Evolutionary conservation across 2,113 vertebrate species (phyloP).

Genomic region (Tretioscincus oriximinensis): DNA sequence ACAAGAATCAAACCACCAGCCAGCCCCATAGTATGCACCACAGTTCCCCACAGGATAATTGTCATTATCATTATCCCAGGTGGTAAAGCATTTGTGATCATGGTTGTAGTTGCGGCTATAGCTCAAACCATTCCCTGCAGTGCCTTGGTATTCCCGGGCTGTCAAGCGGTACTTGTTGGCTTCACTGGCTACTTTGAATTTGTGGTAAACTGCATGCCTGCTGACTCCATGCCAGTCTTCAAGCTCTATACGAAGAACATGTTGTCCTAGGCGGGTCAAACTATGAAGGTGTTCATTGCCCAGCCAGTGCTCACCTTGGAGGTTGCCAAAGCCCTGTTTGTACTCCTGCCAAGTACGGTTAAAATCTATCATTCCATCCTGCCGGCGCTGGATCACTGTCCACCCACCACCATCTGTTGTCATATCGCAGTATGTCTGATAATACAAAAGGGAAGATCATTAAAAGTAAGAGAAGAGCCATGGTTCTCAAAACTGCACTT

Average conservation of each 20-base stretch:
- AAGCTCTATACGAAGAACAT: slow-evolving; percentile 73
- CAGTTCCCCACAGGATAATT: slow-evolving; percentile 77
- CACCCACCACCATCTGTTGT: slow-evolving; percentile 76
- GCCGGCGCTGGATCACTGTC: slow-evolving; percentile 78
- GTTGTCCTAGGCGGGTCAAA: slow-evolving; percentile 71
- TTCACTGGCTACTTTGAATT: slow-evolving; percentile 77
- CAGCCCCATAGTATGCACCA: slow-evolving; percentile 77
- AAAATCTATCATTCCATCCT: slow-evolving; percentile 76
- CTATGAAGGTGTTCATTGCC: slow-evolving; percentile 71
- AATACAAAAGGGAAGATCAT: background rate
- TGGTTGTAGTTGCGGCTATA: slow-evolving; percentile 83
- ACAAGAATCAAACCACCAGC: slow-evolving; percentile 83
- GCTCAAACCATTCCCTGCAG: slow-evolving; percentile 79
- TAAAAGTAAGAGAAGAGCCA: background rate
- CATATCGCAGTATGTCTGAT: slow-evolving; percentile 81
- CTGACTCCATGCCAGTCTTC: slow-evolving; percentile 80
- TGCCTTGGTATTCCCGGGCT: slow-evolving; percentile 74
- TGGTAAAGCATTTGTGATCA: slow-evolving; percentile 78
- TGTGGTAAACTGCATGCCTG: slow-evolving; percentile 74
- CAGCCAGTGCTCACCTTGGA: slow-evolving; percentile 78
- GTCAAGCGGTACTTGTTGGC: slow-evolving; percentile 76
- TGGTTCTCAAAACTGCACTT: background rate
- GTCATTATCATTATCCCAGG: slow-evolving; percentile 76
- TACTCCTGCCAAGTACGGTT: slow-evolving; percentile 81
- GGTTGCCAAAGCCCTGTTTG: slow-evolving; percentile 76